A percentile compares a stretch with the other conserved stretches of the same genome.
Conservation (phyloP, 2,113 vertebrate species). For the Vulpes vulpes region DNA sequence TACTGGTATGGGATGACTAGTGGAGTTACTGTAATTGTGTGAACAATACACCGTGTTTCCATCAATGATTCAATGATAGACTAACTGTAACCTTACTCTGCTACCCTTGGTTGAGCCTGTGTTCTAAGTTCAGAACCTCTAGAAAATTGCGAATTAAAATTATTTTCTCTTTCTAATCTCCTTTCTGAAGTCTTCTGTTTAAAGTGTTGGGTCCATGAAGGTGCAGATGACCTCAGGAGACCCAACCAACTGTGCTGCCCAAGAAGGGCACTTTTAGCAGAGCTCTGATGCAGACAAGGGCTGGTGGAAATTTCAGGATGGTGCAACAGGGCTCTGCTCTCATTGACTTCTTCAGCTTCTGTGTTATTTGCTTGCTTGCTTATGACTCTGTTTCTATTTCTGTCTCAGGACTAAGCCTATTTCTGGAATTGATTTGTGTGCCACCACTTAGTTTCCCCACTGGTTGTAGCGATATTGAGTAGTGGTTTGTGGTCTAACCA, state of each 20-base stretch:
- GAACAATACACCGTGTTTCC: background rate
- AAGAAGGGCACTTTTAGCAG: background rate
- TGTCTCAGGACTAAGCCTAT: background rate
- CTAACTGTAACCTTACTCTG: background rate
- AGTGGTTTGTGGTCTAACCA: background rate
- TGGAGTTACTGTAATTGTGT: background rate
- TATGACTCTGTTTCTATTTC: background rate
- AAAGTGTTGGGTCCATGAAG: background rate
- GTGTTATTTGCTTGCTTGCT: background rate
- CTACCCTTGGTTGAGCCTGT: background rate
- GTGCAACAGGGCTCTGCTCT: background rate
- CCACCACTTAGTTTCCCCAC: accelerated
- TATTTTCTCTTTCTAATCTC: background rate
- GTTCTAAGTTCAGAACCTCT: background rate
- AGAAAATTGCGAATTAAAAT: background rate
- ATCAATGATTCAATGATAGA: background rate
- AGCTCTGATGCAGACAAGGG: accelerated
- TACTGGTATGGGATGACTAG: background rate
- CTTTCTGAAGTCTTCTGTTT: background rate
- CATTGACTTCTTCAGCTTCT: background rate
- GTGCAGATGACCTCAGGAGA: background rate
- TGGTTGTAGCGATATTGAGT: background rate
- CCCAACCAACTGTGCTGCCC: background rate
- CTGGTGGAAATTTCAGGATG: background rate
- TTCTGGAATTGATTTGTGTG: background rate